A percentile compares a stretch with the other conserved stretches of the same genome.
phyloP scores from a whole-genome alignment of 2,888 invertebrate species.

The Lathronympha strigana region DNA sequence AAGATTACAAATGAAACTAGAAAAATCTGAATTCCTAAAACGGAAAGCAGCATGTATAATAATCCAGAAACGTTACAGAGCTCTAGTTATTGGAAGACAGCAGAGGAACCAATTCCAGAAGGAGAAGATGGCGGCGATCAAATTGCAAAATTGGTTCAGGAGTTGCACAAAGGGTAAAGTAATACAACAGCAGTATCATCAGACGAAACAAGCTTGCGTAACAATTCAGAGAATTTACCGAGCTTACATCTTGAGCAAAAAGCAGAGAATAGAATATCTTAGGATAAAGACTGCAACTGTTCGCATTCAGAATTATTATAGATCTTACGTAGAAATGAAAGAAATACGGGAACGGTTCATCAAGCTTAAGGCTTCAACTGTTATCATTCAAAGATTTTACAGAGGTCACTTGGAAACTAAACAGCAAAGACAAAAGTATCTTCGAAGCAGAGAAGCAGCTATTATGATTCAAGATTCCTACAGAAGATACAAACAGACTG shows the following conservation, averaged over 20 bases:
- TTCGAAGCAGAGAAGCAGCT: constrained; percentile 53
- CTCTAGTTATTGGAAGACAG: constrained; percentile 56
- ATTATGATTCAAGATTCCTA: constrained; percentile 59
- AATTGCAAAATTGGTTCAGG: constrained; percentile 79
- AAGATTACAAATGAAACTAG: constrained; percentile 60
- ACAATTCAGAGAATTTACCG: constrained; percentile 75
- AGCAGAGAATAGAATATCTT: constrained; percentile 63
- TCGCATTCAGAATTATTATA: constrained; percentile 65
- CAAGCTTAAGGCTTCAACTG: constrained; percentile 54
- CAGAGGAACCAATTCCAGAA: constrained; percentile 58
- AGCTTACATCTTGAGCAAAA: constrained; percentile 61
- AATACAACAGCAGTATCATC: constrained; percentile 56
- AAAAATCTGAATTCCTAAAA: constrained; percentile 56
- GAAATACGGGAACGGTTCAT: constrained; percentile 58
- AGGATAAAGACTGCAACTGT: constrained; percentile 64
- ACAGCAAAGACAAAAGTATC: constrained; percentile 53
- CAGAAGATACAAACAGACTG: constrained; percentile 55
- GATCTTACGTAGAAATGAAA: constrained; percentile 63
- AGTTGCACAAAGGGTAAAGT: constrained; percentile 54
- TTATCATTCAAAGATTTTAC: constrained; percentile 59
- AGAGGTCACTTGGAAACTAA: constrained; percentile 57
- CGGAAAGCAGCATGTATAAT: constrained; percentile 58
- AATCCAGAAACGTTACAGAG: constrained; percentile 73
- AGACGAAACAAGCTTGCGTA: constrained; percentile 63
- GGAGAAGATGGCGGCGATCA: constrained; percentile 61